phyloP scores from a whole-genome alignment of 2,888 invertebrate species.

The Pycnomerus fuliginosus region DNA sequence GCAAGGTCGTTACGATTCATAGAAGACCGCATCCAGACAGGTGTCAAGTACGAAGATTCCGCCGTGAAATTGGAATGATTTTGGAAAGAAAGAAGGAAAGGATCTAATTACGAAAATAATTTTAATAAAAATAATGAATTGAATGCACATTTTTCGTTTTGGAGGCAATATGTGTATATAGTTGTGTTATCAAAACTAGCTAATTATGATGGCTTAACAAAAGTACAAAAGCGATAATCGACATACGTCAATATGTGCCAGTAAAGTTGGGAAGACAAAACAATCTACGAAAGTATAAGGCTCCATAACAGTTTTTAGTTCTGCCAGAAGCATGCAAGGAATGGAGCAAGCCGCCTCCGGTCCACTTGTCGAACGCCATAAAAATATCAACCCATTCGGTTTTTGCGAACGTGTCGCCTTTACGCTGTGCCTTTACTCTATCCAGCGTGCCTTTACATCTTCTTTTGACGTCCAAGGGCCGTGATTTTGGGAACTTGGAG shows the following conservation, averaged over 20 bases:
- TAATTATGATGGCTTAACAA: constrained; percentile 30
- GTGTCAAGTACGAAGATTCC: constrained; percentile 2
- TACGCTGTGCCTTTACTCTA: no score
- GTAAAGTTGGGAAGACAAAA: constrained; percentile 36
- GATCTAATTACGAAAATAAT: no score
- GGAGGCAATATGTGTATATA: no score
- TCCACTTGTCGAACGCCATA: constrained; percentile 49
- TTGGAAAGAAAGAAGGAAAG: no score
- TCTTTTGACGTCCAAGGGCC: no score
- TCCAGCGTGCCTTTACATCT: no score
- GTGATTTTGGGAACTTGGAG: no score
- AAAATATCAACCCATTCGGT: constrained; percentile 46
- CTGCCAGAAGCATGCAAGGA: constrained; percentile 35
- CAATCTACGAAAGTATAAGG: constrained; percentile 27
- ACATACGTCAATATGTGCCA: constrained; percentile 38
- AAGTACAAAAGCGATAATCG: constrained; percentile 28
- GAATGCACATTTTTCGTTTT: no score
- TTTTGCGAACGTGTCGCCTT: constrained; percentile 28
- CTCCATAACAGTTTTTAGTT: constrained; percentile 19
- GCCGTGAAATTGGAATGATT: constrained; percentile 4
- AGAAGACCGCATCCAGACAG: constrained; percentile 1
- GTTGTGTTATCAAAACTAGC: no score
- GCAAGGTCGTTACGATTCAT: constrained; percentile 7
- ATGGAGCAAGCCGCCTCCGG: constrained; percentile 47
- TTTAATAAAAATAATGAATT: no score